Conservation (phyloP, 64 coral and sea anemone genomes). For the Porites australiensis region DNA sequence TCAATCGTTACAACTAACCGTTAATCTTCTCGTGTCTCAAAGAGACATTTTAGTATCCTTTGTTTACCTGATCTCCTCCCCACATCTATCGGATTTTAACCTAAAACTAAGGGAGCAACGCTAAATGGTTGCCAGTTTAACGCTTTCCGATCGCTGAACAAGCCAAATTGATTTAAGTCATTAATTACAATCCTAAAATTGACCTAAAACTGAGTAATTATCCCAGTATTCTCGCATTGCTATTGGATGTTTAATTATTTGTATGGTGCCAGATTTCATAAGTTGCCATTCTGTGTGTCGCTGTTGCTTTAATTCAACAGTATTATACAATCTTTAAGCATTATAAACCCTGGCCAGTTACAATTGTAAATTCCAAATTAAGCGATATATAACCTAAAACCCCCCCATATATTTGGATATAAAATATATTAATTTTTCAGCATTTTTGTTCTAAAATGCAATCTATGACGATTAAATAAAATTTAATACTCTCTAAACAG, state of each 20-base stretch:
- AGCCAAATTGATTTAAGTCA: conserved; percentile 17
- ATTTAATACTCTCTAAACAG: background rate
- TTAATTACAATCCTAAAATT: conserved; percentile 35
- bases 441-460: background rate
- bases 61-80: background rate
- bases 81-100: background rate
- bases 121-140: background rate
- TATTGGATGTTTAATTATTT: conserved; percentile 44
- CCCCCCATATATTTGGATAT: background rate
- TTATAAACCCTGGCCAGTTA: too few relatives aligned
- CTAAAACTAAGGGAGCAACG: background rate
- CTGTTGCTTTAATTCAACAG: background rate
- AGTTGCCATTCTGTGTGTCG: background rate
- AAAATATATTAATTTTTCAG: background rate
- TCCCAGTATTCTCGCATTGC: background rate
- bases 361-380: background rate
- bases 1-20: conserved; percentile 39
- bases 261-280: background rate
- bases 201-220: conserved; percentile 22
- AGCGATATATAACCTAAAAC: background rate
- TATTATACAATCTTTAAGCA: background rate
- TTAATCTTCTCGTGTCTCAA: background rate
- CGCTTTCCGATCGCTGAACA: background rate
- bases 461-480: conserved; percentile 7
- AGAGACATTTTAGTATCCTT: background rate